Evolutionary conservation across 2,888 invertebrate genomes (phyloP), one percentile per base, ranked within the genome.

Genomic region (Pedicia rivosa): DNA sequence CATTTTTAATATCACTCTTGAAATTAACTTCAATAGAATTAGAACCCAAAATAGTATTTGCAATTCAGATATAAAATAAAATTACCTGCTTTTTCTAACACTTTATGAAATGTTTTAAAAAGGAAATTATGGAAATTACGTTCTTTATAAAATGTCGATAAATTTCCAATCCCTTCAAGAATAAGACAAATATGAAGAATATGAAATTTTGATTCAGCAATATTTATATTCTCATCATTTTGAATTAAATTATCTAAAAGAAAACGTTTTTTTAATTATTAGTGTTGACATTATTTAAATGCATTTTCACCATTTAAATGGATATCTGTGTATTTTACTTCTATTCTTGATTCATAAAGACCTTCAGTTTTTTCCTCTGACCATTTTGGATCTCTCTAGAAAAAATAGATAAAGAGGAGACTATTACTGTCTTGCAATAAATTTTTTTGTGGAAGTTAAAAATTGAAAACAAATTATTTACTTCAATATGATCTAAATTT

Each of bases 11-110:
- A n/a, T n/a, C n/a, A n/a, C n/a, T n/a, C n/a, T n/a, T n/a, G n/a
- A n/a, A n/a, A n/a, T n/a, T n/a, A n/a, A n/a, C n/a, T n/a, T n/a
- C n/a, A n/a, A n/a, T 22, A 39, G 24, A 5, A 10, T 10, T 24
- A 10, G 20, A 5, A 6, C 20, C 20, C 5, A 6, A 6, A 20
- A 20, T 20, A 20, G 5, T 20, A 20, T 20, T 20, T 6, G 8
- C 8, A 20, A 24, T 24, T 24, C 3, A 10, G 3, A 24, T 24
- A 24, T 24, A 24, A 20, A 20, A 7, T 19, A 10, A 17, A 34
- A 45, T 42, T 56, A 78, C 80, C 80, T 39, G 79, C 73, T 58
- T 75, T 68, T 52, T 82, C 77, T 35, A 84, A 55, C 16, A 83
- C 57, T 35, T 72, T 57, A 46, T 79, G 80, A 27, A 84, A 59